Evolutionary conservation across 1,140 invertebrate species (phyloP), one percentile per base, ranked within the genome.

Genomic region (Pantala flavescens): DNA sequence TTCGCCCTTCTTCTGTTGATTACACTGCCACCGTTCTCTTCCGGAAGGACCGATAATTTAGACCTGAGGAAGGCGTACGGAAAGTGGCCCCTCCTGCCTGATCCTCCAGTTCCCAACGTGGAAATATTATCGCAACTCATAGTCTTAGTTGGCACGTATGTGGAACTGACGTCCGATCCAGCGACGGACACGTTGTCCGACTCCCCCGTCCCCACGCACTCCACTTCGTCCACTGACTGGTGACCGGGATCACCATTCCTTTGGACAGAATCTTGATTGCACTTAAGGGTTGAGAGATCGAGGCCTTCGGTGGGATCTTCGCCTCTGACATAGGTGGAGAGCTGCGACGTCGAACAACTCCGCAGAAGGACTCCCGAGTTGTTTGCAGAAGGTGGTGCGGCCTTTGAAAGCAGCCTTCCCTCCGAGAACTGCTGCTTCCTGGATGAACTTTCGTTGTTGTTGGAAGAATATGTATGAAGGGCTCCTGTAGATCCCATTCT

Each of bases 271-370:
- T 83, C 80, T 77, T 84, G 81, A 78, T 82, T 78, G 43, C 82
- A 82, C 19, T 81, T 79, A 71, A 79, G 78, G 75, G 86, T 84
- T 76, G 86, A 85, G 70, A 90, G 83, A 79, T 91, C 90, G 71
- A 92, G 86, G 21, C 90, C 90, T 78, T 92, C 90, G 11, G 90
- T 90, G 19, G 91, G 91, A 84, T 92, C 90, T 78, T 92, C 90
- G 55, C 89, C 90, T 79, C 90, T 90, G 19, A 91, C 87, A 79
- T 92, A 92, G 1, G 74, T 74, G 73, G 86, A 86, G 76, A 91
- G 80, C 78, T 91, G 90, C 72, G 90, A 91, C 16, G 90, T 91
- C 71, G 90, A 91, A 78, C 89, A 90, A 79, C 90, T 92, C 72
- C 90, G 84, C n/a, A 92, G 82, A 9, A 83, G 80, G 11, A 83